Conservation (phyloP, 2,888 invertebrate species). For the Patella pellucida region DNA sequence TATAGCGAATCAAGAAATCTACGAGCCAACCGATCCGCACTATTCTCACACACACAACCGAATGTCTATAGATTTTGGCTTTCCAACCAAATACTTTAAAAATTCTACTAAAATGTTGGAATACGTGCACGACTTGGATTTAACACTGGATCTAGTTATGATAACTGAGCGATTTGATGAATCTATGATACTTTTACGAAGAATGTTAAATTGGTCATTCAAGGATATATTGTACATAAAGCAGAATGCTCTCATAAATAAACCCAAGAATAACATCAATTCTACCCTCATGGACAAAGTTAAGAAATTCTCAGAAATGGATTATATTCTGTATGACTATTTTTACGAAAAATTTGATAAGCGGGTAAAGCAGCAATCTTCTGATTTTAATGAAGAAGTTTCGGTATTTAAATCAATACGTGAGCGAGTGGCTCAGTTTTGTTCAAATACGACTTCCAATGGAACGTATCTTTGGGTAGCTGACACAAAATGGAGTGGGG, state of each 20-base stretch:
- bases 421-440: neutral
- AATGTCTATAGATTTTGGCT: slow-evolving; percentile 25
- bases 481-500: neutral
- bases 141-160: slow-evolving; percentile 43
- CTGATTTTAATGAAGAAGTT: neutral
- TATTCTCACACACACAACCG: neutral
- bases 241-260: neutral
- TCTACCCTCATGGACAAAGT: neutral
- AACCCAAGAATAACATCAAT: slow-evolving; percentile 20
- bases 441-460: neutral
- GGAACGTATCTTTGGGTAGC: too few species aligned
- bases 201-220: slow-evolving; percentile 45
- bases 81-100: slow-evolving; percentile 30
- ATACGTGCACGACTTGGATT: slow-evolving; percentile 39
- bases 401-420: neutral
- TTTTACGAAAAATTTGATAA: neutral
- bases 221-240: slow-evolving; percentile 41
- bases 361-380: neutral
- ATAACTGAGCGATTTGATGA: slow-evolving; percentile 48
- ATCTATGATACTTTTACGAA: slow-evolving; percentile 42
- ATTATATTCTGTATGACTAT: slow-evolving; percentile 1
- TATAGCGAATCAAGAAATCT: neutral
- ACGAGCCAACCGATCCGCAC: neutral
- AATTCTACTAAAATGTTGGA: slow-evolving; percentile 21
- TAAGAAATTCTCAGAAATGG: neutral